A percentile compares a stretch with the other conserved stretches of the same genome.
These are phyloP conservation scores for Benitochromis conjunctus DNA, from an alignment of 2,113 vertebrate genomes.

Conservation along the genomic window DNA sequence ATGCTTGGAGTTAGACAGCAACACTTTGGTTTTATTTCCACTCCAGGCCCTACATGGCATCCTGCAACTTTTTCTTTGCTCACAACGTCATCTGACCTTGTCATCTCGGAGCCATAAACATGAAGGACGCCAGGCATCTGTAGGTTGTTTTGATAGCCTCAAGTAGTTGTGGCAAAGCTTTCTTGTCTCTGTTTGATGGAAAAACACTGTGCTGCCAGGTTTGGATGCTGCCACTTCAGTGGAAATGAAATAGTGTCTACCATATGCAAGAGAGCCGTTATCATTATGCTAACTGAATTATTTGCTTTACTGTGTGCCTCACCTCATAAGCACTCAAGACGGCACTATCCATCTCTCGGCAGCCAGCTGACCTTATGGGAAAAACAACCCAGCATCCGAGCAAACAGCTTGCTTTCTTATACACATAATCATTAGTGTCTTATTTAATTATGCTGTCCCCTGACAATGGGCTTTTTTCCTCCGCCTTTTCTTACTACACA, in stretches of 20 bases:
- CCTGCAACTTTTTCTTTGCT: constrained; percentile 39
- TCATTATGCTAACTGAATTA: constrained; percentile 70
- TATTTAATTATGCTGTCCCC: constrained; percentile 59
- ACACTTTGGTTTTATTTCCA: constrained; percentile 34
- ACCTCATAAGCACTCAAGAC: constrained; percentile 46
- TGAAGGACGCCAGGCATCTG: constrained; percentile 48
- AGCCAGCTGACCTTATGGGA: constrained; percentile 57
- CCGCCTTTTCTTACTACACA: constrained; percentile 31
- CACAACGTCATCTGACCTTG: constrained; percentile 48
- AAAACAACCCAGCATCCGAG: constrained; percentile 31
- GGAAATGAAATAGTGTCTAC: constrained; percentile 38
- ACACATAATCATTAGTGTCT: constrained; percentile 57
- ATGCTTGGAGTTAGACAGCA: constrained; percentile 31
- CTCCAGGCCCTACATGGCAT: constrained; percentile 23
- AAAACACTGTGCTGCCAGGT: constrained; percentile 6
- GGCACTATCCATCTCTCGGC: constrained; percentile 47
- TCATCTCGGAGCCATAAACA: constrained; percentile 56
- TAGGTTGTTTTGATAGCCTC: constrained; percentile 40
- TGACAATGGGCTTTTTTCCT: constrained; percentile 34
- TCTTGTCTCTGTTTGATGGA: constrained; percentile 14
- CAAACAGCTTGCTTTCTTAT: constrained; percentile 45
- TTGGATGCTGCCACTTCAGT: constrained; percentile 3
- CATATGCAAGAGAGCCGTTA: constrained; percentile 43
- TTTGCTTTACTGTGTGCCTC: constrained; percentile 57
- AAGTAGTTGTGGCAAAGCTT: constrained; percentile 23